Evolutionary conservation across 2,113 vertebrate genomes (phyloP), one percentile per base, ranked within the genome.

Genomic region (Pogona vitticeps): DNA sequence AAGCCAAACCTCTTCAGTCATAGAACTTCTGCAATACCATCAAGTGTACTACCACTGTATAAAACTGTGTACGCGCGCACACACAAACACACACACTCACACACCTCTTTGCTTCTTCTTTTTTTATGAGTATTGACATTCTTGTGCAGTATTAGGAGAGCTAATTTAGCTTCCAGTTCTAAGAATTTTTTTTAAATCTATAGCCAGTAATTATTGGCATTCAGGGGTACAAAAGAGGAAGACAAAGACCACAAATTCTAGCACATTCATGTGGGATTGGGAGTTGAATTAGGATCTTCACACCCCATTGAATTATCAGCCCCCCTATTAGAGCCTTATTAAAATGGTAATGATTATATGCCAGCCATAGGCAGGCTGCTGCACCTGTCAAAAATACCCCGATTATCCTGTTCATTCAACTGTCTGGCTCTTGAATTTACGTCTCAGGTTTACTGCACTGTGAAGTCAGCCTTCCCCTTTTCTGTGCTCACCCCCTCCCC

Each of bases 131-230:
- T 96, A 97, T 97, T 96, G 96, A 97, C 97, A 97, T 97, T 97
- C 96, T 97, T 97, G 92, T 95, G 97, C 96, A 96, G 96, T 96
- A 96, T 97, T 97, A 96, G 96, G 96, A 95, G 95, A 96, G 95
- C 96, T 97, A 96, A 97, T 96, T 97, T 97, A 97, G 96, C 96
- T 96, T 96, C 96, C 95, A 96, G 96, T 96, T 96, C 96, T 97
- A 97, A 97, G 96, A 97, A 96, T 97, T 95, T 96, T 95, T 97
- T 96, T 95, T 97, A 95, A 97, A 97, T 97, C 96, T 97, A 97
- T 97, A 97, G 95, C 96, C 96, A 97, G 96, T 97, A 97, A 97
- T 97, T 97, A 97, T 97, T 97, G 96, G 96, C 95, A 97, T 97
- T 97, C 96, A 97, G 96, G 94, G 94, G 95, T 96, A 97, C 96